Evolutionary conservation across 2,113 vertebrate genomes (phyloP).

Genomic region (Scomber japonicus): DNA sequence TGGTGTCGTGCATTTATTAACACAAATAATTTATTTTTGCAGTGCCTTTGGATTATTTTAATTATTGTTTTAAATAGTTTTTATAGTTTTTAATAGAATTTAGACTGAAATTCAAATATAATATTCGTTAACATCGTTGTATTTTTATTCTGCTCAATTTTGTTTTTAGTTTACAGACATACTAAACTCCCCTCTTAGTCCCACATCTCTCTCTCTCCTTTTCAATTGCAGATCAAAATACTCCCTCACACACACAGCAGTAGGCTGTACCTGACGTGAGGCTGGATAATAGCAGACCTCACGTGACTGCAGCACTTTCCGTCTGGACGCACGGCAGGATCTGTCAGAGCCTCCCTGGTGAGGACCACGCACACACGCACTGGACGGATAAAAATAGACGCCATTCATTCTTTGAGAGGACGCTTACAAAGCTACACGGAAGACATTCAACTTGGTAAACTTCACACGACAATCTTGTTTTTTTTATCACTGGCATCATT

Average conservation of each 20-base stretch:
- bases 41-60: background rate
- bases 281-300: conserved; percentile 71
- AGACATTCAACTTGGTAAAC: conserved; percentile 45
- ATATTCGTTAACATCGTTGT: background rate
- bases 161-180: background rate
- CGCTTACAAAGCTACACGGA: background rate
- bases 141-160: background rate
- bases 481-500: background rate
- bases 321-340: conserved; percentile 68
- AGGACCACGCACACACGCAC: conserved; percentile 50
- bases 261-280: conserved; percentile 65
- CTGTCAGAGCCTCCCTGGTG: conserved; percentile 67
- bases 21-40: background rate
- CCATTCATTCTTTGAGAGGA: conserved; percentile 45
- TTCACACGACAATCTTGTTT: conserved; percentile 6
- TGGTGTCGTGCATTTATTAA: background rate
- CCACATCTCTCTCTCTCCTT: background rate
- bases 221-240: background rate
- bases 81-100: too few species aligned
- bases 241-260: conserved; percentile 24
- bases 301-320: conserved; percentile 81
- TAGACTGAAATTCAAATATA: background rate
- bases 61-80: too few species aligned
- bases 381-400: conserved; percentile 65
- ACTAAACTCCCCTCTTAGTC: background rate